Conservation (phyloP, 2,888 invertebrate species). For the Lamproptera curius region DNA sequence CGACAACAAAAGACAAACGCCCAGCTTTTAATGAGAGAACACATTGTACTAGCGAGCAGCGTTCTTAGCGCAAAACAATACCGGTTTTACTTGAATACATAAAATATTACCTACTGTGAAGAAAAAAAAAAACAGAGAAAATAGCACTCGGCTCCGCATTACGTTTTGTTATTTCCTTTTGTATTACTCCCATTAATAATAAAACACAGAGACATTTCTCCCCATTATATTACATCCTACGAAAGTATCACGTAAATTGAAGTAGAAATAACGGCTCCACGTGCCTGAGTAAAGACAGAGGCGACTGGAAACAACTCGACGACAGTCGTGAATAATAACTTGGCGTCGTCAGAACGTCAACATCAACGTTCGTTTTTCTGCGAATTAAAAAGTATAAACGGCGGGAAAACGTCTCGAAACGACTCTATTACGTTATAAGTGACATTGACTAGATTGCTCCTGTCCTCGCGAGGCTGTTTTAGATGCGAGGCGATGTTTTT, state of each 20-base stretch:
- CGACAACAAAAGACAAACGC: conserved; percentile 15
- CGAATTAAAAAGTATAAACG: background rate
- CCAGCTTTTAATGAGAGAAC: conserved; percentile 11
- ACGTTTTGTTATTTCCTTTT: conserved; percentile 5
- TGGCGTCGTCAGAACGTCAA: background rate
- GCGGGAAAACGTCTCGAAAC: background rate
- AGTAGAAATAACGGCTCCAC: background rate
- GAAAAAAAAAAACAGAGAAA: conserved; percentile 9
- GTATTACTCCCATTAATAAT: conserved; percentile 5
- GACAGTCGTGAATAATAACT: background rate
- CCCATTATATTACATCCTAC: background rate
- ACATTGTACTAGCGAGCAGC: conserved; percentile 5
- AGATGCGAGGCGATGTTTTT: conserved; percentile 3
- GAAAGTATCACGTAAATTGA: background rate
- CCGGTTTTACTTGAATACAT: conserved; percentile 17
- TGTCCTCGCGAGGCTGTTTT: background rate
- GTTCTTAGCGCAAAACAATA: conserved; percentile 12
- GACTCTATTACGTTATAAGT: background rate
- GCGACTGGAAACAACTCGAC: background rate
- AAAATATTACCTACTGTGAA: conserved; percentile 11
- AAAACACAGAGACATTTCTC: background rate
- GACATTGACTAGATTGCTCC: background rate
- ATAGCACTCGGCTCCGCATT: conserved; percentile 2
- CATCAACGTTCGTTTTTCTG: background rate
- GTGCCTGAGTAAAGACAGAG: background rate